These are phyloP conservation scores for Drosophila yooni DNA, from an alignment of 2,888 invertebrate genomes.

Conservation along the genomic window DNA sequence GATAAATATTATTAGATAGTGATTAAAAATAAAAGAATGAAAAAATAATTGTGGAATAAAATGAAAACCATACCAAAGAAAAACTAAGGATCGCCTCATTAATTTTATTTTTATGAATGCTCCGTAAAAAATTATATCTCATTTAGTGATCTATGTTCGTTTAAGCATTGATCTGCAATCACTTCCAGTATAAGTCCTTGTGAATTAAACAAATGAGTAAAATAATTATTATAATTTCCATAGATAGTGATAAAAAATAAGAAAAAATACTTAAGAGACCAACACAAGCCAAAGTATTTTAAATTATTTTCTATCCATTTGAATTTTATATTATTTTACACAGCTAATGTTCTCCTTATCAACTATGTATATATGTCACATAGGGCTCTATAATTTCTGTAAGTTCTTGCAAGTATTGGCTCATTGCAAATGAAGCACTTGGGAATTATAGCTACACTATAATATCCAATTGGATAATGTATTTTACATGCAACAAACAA, in stretches of 20 bases:
- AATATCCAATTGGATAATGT: neutral
- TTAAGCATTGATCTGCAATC: neutral
- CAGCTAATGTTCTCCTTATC: neutral
- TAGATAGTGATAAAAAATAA: neutral
- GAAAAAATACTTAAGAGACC: neutral
- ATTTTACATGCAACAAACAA: neutral
- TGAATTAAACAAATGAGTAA: neutral
- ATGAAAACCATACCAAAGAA: neutral
- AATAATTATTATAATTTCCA: neutral
- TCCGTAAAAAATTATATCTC: neutral
- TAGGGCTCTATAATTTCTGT: neutral
- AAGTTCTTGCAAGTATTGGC: too few relatives aligned
- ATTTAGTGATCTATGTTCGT: neutral
- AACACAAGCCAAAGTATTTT: neutral
- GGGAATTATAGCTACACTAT: neutral
- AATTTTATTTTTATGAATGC: too few relatives aligned
- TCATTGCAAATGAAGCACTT: neutral
- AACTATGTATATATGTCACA: neutral
- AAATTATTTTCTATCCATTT: neutral
- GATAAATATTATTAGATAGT: neutral
- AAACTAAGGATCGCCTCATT: neutral
- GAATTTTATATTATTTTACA: neutral
- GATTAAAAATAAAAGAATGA: neutral
- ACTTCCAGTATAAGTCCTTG: neutral
- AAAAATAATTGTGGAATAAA: neutral